These are phyloP conservation scores for Hypomecis atomaria DNA, from an alignment of 2,888 invertebrate genomes.

Conservation along the genomic window DNA sequence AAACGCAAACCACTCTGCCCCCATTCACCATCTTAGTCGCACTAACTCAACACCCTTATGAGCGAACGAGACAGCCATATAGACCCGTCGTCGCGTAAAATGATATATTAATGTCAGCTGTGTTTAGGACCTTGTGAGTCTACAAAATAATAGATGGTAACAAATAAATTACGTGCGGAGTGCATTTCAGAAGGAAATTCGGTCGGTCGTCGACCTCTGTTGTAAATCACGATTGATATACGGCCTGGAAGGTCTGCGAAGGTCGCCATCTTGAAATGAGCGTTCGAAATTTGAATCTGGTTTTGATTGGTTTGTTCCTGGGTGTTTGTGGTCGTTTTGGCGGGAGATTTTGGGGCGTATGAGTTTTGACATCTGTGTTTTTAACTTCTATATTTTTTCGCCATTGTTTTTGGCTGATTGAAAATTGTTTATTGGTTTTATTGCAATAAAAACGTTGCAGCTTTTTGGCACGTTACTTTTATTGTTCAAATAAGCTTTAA, in stretches of 20 bases:
- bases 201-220: conserved; percentile 81
- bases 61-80: conserved; percentile 58
- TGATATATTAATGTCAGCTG: conserved; percentile 85
- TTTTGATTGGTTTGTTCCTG: conserved; percentile 67
- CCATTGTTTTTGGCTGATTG: no score
- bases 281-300: conserved; percentile 81
- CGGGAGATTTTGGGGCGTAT: conserved; percentile 39
- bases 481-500: neutral
- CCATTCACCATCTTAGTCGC: conserved; percentile 62
- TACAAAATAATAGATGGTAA: conserved; percentile 85
- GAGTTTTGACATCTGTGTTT: conserved; percentile 33
- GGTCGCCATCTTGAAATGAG: conserved; percentile 82
- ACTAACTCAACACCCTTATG: conserved; percentile 36
- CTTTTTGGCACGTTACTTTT: neutral
- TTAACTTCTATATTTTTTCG: conserved; percentile 14
- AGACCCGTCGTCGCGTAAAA: conserved; percentile 78
- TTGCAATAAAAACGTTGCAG: neutral
- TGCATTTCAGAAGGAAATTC: conserved; percentile 84
- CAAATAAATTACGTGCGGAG: conserved; percentile 82
- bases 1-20: conserved; percentile 79
- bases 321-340: conserved; percentile 40
- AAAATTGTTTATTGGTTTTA: no score
- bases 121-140: conserved; percentile 84
- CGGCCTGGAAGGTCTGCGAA: conserved; percentile 65
- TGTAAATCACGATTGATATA: conserved; percentile 82